A percentile compares a stretch with the other conserved stretches of the same genome.
phyloP scores from a whole-genome alignment of 2,797 vertebrate genomes.

The Emys orbicularis region DNA sequence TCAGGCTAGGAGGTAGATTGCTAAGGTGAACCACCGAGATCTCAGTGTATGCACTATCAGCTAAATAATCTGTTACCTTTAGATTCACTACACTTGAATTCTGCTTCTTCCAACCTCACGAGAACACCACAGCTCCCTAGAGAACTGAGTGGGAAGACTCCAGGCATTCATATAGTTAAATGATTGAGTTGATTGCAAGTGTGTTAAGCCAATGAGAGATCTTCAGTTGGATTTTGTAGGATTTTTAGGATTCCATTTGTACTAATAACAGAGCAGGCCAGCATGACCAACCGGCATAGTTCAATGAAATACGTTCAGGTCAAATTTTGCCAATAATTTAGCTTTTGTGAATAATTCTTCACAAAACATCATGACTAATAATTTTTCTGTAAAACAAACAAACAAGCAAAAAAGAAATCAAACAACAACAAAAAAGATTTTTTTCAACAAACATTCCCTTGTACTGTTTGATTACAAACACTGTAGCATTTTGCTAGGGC shows the following conservation, averaged over 20 bases:
- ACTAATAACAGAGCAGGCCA: neutral
- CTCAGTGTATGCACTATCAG: conserved; percentile 41
- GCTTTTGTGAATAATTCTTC: conserved; percentile 18
- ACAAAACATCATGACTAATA: conserved; percentile 38
- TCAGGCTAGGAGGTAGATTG: conserved; percentile 44
- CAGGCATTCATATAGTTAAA: neutral
- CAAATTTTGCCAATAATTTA: neutral
- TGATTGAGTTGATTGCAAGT: neutral
- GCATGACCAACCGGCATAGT: rapidly evolving
- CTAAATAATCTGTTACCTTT: conserved; percentile 11
- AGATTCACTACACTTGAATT: neutral
- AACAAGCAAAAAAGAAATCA: neutral
- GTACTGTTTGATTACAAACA: conserved; percentile 35
- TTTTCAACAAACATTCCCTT: neutral
- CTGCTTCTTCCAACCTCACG: neutral
- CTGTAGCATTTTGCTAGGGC: conserved; percentile 61
- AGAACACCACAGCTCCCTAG: neutral
- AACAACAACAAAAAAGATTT: neutral
- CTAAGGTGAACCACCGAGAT: conserved; percentile 43
- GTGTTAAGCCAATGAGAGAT: neutral
- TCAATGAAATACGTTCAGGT: neutral
- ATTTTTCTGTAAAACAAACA: conserved; percentile 46
- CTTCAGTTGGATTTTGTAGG: neutral
- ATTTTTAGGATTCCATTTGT: neutral
- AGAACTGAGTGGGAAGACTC: neutral